phyloP scores from a whole-genome alignment of 1,140 invertebrate species.

The Venustaconcha ellipsiformis region DNA sequence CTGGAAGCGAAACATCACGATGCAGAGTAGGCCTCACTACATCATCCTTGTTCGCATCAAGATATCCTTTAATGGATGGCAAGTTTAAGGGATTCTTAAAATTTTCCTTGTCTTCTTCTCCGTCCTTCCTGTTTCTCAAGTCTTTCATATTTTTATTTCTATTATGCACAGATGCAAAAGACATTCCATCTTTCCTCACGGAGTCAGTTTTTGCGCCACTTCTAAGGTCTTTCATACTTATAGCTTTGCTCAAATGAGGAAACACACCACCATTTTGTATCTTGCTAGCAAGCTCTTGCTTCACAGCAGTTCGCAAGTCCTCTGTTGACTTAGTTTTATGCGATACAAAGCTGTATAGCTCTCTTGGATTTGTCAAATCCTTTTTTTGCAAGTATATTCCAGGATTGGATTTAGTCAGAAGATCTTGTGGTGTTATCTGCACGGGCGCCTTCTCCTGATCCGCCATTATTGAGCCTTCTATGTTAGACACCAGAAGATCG shows the following conservation, averaged over 20 bases:
- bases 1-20: too few species aligned
- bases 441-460: constrained; percentile 1
- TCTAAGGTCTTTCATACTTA: constrained; percentile 26
- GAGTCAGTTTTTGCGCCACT: too few species aligned
- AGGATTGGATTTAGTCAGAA: constrained; percentile 18
- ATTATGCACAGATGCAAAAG: too few species aligned
- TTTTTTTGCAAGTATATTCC: neutral
- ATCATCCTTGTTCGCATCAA: too few species aligned
- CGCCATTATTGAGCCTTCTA: constrained; percentile 14
- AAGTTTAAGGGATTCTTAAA: too few species aligned
- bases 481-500: constrained; percentile 16
- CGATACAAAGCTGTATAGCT: constrained; percentile 24
- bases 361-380: constrained; percentile 28
- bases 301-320: constrained; percentile 21
- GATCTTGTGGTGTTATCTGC: constrained; percentile 20
- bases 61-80: too few species aligned
- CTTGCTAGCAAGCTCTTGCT: constrained; percentile 23
- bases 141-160: too few species aligned
- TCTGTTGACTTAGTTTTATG: constrained; percentile 26
- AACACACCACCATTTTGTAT: constrained; percentile 12
- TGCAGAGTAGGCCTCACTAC: too few species aligned
- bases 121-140: too few species aligned
- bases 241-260: constrained; percentile 18
- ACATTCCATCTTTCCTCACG: too few species aligned
- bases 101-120: too few species aligned